Evolutionary conservation across 2,888 invertebrate species (phyloP), one percentile per base, ranked within the genome.

Genomic region (Autographa gamma): DNA sequence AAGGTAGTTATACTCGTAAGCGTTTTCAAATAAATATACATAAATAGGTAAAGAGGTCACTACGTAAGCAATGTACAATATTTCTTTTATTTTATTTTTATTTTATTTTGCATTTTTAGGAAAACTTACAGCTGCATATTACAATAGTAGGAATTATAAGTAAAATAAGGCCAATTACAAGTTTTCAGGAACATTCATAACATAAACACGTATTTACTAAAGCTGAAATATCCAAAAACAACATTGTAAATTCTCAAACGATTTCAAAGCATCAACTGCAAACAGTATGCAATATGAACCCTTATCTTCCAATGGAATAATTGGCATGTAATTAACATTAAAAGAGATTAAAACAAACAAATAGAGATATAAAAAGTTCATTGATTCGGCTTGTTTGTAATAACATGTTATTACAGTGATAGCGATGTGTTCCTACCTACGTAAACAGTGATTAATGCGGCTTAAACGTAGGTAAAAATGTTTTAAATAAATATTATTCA

Each of bases 281-380:
- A 14, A 14, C 0, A n/a, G 6, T 48, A 48, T n/a, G 9, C 19
- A 13, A 25, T 1, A 56, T 11, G 25, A 56, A 13, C 25, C 11
- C 19, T 13, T 56, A 56, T 56, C 14, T 18, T 25, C 54, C 54
- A 56, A 4, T 56, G 54, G 54, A 56, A 56, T 56, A 25, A 56
- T 56, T 56, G 13, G 48, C 54, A 19, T 25, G 54, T 11, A 54
- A 54, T 25, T 56, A 56, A n/a, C 25, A 41, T 73, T 73, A 43
- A 62, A 48, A 31, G 3, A 48, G 31, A 0, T 62, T 48, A 32
- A 62, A 62, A 54, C 52, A 32, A 64, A 58, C 32, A 32, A 60
- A 66, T 1, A 31, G 1, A 56, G 54, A 14, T n/a, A 67, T 76
- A 1, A 72, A 65, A 61, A 79, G 71, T 77, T 75, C 65, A 77